These are phyloP conservation scores for Lycaon pictus DNA, from an alignment of 2,113 vertebrate species.

Conservation along the genomic window DNA sequence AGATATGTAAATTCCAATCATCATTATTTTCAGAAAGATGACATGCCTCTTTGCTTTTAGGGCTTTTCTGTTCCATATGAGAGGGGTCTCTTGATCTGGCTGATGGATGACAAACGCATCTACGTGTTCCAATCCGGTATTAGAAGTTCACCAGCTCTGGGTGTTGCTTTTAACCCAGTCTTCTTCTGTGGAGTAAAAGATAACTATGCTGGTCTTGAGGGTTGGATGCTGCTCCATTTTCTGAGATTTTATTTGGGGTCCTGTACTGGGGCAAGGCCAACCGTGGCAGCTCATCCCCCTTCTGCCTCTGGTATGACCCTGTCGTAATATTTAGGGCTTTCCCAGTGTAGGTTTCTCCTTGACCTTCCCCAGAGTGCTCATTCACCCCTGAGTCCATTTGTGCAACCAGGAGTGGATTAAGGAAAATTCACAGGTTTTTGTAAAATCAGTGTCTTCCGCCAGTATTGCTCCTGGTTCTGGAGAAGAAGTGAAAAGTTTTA, in stretches of 20 bases:
- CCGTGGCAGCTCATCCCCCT: rapidly evolving
- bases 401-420: neutral
- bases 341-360: neutral
- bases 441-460: neutral
- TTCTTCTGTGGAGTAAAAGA: neutral
- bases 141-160: neutral
- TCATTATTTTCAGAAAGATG: neutral
- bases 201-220: too few relatives aligned
- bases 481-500: neutral
- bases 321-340: neutral
- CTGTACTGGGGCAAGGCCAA: neutral
- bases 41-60: neutral
- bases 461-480: neutral
- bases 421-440: neutral
- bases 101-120: neutral
- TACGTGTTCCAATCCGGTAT: neutral
- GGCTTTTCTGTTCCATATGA: neutral
- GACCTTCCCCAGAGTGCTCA: neutral
- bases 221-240: neutral
- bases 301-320: neutral
- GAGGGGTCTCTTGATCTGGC: neutral
- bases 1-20: neutral
- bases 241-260: neutral
- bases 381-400: neutral
- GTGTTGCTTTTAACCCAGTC: neutral